These are phyloP conservation scores for Euthynnus affinis DNA, from an alignment of 2,797 vertebrate genomes.

Conservation along the genomic window DNA sequence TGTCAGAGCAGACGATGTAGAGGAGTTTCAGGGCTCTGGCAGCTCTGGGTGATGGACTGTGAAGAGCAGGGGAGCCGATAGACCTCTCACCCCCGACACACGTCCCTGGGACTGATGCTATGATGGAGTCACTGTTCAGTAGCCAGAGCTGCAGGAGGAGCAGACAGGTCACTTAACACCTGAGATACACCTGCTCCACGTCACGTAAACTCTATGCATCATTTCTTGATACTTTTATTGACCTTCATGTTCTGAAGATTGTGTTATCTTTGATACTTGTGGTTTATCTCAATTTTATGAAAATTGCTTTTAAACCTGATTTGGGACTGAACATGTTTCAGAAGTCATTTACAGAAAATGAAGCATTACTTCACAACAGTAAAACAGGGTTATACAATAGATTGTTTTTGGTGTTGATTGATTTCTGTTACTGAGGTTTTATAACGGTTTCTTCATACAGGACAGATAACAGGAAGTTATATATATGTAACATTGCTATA, in stretches of 20 bases:
- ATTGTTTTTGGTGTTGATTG: neutral
- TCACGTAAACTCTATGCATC: neutral
- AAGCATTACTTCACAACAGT: neutral
- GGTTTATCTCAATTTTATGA: neutral
- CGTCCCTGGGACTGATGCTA: constrained; percentile 85
- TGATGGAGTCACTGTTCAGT: constrained; percentile 94
- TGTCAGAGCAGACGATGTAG: constrained; percentile 88
- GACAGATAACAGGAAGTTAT: too few relatives aligned
- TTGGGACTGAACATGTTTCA: neutral
- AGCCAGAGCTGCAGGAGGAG: constrained; percentile 91
- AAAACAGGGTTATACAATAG: neutral
- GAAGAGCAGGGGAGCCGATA: constrained; percentile 61
- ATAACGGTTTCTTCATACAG: too few relatives aligned
- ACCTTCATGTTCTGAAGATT: neutral
- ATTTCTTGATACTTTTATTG: constrained; percentile 17
- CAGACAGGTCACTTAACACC: constrained; percentile 56
- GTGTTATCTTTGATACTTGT: neutral
- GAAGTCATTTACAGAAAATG: neutral
- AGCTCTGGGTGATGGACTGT: constrained; percentile 73
- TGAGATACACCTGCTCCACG: constrained; percentile 2
- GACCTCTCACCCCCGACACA: constrained; percentile 65
- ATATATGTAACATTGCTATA: too few relatives aligned
- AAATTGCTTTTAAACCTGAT: neutral
- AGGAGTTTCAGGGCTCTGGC: constrained; percentile 91
- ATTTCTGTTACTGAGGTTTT: too few relatives aligned